These are phyloP conservation scores for Alcedo quadribrachys DNA, from an alignment of 2,797 vertebrate genomes.

Conservation along the genomic window DNA sequence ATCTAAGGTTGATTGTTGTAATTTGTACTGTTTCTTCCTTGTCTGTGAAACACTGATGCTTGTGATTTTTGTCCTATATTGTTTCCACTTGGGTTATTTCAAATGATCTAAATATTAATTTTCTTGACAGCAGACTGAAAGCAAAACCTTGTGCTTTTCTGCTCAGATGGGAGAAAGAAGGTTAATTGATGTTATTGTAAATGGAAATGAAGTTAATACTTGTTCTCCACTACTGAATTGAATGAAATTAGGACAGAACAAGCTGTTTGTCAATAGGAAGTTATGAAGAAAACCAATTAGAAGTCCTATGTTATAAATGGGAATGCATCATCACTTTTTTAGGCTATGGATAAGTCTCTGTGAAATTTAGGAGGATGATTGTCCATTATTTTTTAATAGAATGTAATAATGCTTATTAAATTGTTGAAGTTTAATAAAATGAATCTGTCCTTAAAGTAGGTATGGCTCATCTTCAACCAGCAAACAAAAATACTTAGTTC, in stretches of 20 bases:
- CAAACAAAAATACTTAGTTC: neutral
- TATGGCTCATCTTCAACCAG: neutral
- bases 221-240: neutral
- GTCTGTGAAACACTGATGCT: neutral
- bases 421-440: neutral
- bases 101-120: neutral
- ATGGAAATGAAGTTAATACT: neutral
- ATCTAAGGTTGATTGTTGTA: neutral
- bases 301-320: neutral
- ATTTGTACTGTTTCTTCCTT: neutral
- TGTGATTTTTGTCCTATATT: neutral
- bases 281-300: neutral
- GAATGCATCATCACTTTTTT: neutral
- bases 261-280: neutral
- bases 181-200: neutral
- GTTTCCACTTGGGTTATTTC: neutral
- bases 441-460: accelerated
- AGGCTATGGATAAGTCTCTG: neutral
- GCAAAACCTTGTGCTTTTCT: neutral
- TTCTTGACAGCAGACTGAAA: neutral
- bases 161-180: neutral
- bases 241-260: neutral
- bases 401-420: neutral
- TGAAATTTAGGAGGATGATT: neutral
- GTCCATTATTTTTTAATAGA: neutral